These are phyloP conservation scores for Sarotherodon lohbergeri DNA, from an alignment of 2,113 vertebrate species.

Conservation along the genomic window DNA sequence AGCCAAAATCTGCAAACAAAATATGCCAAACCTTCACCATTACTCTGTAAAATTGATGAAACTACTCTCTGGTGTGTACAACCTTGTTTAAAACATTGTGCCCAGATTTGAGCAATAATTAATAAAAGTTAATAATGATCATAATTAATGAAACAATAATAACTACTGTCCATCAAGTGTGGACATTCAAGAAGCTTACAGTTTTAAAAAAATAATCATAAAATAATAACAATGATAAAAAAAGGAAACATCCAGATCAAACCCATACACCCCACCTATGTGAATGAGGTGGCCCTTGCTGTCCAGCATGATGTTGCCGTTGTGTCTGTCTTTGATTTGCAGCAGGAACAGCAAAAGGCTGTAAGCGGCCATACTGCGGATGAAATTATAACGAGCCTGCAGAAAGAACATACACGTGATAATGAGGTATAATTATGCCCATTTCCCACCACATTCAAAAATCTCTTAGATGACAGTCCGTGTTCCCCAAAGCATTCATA, in stretches of 20 bases:
- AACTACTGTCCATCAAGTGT: neutral
- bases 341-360: slow-evolving; percentile 96
- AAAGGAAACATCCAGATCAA: neutral
- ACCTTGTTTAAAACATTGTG: no score
- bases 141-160: neutral
- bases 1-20: slow-evolving; percentile 88
- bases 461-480: neutral
- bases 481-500: neutral
- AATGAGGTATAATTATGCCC: neutral
- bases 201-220: neutral
- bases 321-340: slow-evolving; percentile 98
- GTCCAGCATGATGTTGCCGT: slow-evolving; percentile 99
- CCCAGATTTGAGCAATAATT: neutral
- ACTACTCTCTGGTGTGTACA: neutral
- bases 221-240: neutral
- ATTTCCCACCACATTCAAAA: neutral
- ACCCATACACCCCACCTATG: slow-evolving; percentile 34
- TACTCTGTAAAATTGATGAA: neutral
- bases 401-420: neutral
- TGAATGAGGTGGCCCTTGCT: slow-evolving; percentile 84
- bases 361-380: slow-evolving; percentile 98
- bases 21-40: neutral
- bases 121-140: neutral
- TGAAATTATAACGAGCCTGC: slow-evolving; percentile 98
- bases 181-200: neutral